A percentile compares a stretch with the other conserved stretches of the same genome.
Conservation (phyloP, 2,113 vertebrate species). For the Cinclus mexicanus region DNA sequence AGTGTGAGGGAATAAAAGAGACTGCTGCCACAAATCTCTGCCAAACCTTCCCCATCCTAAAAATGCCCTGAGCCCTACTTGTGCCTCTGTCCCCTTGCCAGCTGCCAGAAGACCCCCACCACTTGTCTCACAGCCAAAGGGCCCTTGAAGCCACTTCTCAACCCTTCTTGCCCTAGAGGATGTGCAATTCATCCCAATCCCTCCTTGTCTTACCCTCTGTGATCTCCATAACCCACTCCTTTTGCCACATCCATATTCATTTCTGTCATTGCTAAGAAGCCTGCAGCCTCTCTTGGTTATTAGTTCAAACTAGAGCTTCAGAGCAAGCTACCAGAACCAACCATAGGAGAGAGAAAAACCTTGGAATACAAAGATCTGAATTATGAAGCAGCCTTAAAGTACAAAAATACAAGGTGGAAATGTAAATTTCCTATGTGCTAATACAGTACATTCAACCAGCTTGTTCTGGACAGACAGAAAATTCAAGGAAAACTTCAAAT, state of each 20-base stretch:
- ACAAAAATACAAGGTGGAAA: not conserved
- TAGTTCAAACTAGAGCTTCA: not conserved
- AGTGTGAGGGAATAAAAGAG: not conserved
- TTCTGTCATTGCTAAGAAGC: not conserved
- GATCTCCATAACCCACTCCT: not conserved
- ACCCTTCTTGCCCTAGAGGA: not conserved
- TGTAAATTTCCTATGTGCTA: not conserved
- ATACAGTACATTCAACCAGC: not conserved
- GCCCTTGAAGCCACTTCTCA: not conserved
- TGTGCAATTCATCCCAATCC: not conserved
- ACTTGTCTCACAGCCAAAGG: not conserved
- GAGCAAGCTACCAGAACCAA: not conserved
- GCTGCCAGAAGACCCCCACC: not conserved
- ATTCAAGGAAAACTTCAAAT: constrained; percentile 2
- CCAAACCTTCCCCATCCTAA: not conserved
- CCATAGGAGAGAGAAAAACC: not conserved
- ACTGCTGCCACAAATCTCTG: not conserved
- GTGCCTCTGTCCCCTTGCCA: not conserved
- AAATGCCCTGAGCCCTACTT: not conserved
- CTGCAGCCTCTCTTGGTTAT: not conserved
- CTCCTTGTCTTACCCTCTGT: not conserved
- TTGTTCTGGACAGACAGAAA: not conserved
- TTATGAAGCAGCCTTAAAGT: not conserved
- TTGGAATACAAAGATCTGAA: not conserved
- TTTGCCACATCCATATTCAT: not conserved